These are phyloP conservation scores for Clarias batrachus DNA, from an alignment of 2,113 vertebrate species.

Conservation along the genomic window DNA sequence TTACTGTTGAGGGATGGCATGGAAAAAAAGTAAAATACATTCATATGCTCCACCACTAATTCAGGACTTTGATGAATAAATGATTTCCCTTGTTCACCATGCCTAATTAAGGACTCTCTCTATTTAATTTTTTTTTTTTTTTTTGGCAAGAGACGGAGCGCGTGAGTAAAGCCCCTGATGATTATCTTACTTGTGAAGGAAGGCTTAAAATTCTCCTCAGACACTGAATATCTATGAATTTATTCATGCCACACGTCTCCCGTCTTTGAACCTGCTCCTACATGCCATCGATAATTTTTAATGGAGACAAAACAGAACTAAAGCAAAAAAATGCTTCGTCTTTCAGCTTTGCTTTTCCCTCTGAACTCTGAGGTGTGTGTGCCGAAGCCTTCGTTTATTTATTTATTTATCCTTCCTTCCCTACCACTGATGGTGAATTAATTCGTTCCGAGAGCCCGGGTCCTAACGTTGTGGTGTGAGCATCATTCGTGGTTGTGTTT, in stretches of 20 bases:
- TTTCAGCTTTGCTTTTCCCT: conserved; percentile 15
- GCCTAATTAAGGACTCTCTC: conserved; percentile 41
- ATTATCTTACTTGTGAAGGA: conserved; percentile 7
- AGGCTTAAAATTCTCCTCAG: conserved; percentile 27
- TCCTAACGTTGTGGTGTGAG: neutral
- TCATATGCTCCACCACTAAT: conserved; percentile 13
- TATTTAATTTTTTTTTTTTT: neutral
- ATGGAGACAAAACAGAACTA: conserved; percentile 34
- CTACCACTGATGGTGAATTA: neutral
- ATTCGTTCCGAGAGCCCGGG: neutral
- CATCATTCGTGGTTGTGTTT: neutral
- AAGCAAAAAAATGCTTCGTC: neutral
- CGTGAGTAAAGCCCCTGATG: conserved; percentile 19
- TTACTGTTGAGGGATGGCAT: neutral
- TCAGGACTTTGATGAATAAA: conserved; percentile 42
- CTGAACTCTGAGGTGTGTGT: neutral
- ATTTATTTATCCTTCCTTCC: neutral
- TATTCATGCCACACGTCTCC: conserved; percentile 39
- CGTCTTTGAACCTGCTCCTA: conserved; percentile 45
- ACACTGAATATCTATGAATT: conserved; percentile 33
- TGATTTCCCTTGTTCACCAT: conserved; percentile 36
- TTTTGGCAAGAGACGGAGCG: neutral
- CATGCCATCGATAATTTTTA: conserved; percentile 22
- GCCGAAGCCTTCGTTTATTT: neutral
- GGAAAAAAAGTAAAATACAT: neutral